Evolutionary conservation across 2,113 vertebrate species (phyloP).

Genomic region (Ptilonorhynchus violaceus): DNA sequence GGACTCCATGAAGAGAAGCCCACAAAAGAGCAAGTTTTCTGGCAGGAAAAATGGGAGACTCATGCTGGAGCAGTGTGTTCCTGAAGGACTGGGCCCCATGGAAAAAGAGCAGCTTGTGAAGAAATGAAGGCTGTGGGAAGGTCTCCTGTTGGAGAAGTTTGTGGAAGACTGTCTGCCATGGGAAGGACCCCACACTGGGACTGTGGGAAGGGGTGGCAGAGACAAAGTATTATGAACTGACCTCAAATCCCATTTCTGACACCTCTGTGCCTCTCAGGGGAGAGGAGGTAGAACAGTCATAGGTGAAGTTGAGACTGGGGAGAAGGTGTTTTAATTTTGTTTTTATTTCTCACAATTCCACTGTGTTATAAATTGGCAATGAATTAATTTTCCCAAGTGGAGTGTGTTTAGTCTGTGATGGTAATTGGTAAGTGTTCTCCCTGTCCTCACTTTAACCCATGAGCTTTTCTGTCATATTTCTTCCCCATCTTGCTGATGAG

Average conservation of each 20-base stretch:
- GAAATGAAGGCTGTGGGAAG: not conserved
- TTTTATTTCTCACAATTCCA: not conserved
- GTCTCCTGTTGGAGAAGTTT: not conserved
- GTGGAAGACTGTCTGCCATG: not conserved
- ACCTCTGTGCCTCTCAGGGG: rapidly evolving
- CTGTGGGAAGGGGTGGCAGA: not conserved
- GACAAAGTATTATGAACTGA: not conserved
- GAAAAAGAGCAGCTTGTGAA: not conserved
- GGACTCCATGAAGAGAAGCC: not conserved
- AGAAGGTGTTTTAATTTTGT: not conserved
- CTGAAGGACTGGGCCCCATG: not conserved
- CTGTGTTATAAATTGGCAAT: not conserved
- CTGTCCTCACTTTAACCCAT: not conserved
- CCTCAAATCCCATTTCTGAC: not conserved
- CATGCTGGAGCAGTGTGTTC: not conserved
- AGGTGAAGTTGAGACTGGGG: not conserved
- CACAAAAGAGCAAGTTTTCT: not conserved
- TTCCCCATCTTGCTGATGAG: not conserved
- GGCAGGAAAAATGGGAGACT: not conserved
- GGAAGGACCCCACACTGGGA: not conserved
- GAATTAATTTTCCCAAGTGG: not conserved
- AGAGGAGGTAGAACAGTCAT: not conserved
- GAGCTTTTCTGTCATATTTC: not conserved
- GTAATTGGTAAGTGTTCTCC: not conserved
- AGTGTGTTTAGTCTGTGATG: not conserved